phyloP scores from a whole-genome alignment of 2,113 vertebrate genomes.

The Labrus mixtus region DNA sequence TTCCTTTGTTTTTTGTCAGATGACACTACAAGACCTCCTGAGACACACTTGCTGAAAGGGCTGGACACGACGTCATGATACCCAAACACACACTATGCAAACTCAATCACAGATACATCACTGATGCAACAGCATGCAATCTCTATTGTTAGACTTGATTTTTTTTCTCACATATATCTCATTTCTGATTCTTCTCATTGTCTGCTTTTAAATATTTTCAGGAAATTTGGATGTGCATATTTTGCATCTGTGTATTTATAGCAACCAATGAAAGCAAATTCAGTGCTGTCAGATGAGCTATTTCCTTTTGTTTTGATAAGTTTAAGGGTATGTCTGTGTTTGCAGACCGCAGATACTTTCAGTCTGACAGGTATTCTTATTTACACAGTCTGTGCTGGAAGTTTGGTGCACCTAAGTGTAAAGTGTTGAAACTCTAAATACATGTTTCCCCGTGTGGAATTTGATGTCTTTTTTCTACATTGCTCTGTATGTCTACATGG shows the following conservation, averaged over 20 bases:
- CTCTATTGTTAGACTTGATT: too few relatives aligned
- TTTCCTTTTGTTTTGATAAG: slow-evolving; percentile 7
- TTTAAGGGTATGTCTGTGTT: slow-evolving; percentile 7
- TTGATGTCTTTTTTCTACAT: slow-evolving; percentile 14
- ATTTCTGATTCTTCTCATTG: background rate
- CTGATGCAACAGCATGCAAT: background rate
- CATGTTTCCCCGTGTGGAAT: slow-evolving; percentile 52
- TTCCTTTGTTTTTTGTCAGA: slow-evolving; percentile 54
- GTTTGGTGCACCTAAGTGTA: slow-evolving; percentile 35
- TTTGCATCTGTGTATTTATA: background rate
- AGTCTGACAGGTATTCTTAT: slow-evolving; percentile 7
- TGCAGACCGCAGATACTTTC: background rate
- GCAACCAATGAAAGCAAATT: background rate
- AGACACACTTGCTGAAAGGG: slow-evolving; percentile 34
- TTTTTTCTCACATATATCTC: too few relatives aligned
- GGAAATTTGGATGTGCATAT: background rate
- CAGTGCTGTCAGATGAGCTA: too few relatives aligned
- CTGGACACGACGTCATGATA: slow-evolving; percentile 43
- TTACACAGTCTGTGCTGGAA: slow-evolving; percentile 10
- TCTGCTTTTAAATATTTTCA: background rate
- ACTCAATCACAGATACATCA: background rate
- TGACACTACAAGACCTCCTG: slow-evolving; percentile 44
- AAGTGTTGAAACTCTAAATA: slow-evolving; percentile 74
- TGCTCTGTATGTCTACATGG: slow-evolving; percentile 33
- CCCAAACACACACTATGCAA: slow-evolving; percentile 23